Base-by-base conservation (phyloP, 1,140 invertebrate genomes). In the Lepidurus packardi region DNA sequence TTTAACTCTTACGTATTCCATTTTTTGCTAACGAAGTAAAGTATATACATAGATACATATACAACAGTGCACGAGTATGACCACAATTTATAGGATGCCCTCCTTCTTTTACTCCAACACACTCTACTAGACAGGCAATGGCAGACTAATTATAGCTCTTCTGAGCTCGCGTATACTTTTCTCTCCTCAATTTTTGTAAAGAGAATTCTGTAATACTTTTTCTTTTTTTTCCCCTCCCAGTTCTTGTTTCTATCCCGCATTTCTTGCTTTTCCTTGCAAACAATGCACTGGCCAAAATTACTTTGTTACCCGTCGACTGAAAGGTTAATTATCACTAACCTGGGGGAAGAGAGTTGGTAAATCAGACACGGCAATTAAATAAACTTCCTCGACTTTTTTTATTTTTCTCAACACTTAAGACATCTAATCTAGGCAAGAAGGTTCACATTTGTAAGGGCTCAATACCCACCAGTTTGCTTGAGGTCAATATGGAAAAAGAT, bases 61-160 rank as follows among this genome's bases (percentile, higher is more conserved):
- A 34, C 34, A 34, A 21, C 53, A 21, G 16, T 65, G 53, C 53
- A 65, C 13, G 16, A 65, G 16, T 65, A 21, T 65, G 8, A 65
- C 16, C 53, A 65, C 34, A 65, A 65, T 65, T 65, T 65, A 65
- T 65, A n/a, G 21, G 21, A 34, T 34, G 34, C 34, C 34, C 34
- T 34, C 53, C 9, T 65, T n/a, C 4, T 21, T 65, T 13, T n/a
- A 65, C 53, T 65, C 53, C 10, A 13, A 21, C 53, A 65, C 53
- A 65, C 34, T 34, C 21, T 21, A 65, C 53, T 21, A 21, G 53
- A 16, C 53, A 65, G 53, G 21, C 53, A 65, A 65, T 65, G 53
- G n/a, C 16, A 65, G 53, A 65, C 53, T 65, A 65, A 65, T 65
- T 65, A 65, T 65, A 65, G 53, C 53, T 9, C 53, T 65, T 65